Conservation (phyloP, 2,113 vertebrate species). For the Cichladusa arquata region DNA sequence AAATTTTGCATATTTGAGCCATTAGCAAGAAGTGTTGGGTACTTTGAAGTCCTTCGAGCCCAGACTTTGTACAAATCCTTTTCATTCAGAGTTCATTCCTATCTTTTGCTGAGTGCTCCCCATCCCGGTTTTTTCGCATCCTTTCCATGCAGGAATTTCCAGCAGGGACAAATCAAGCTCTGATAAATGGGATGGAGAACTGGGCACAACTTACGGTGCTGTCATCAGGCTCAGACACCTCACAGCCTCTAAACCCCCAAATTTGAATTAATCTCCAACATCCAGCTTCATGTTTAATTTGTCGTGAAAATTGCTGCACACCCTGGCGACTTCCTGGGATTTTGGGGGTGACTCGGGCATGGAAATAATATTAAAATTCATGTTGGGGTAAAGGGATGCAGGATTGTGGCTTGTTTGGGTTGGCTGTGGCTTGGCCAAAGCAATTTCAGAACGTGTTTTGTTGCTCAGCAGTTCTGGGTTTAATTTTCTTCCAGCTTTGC, state of each 20-base stretch:
- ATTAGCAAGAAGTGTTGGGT: too few species aligned
- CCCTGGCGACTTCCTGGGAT: neutral
- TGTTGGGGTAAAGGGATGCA: neutral
- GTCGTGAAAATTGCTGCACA: neutral
- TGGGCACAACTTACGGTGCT: too few species aligned
- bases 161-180: neutral
- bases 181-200: neutral
- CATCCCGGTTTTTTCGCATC: neutral
- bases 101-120: neutral
- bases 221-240: too few species aligned
- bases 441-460: neutral
- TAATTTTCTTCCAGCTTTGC: neutral
- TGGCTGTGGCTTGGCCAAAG: neutral
- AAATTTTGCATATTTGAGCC: neutral
- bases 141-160: neutral
- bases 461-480: neutral
- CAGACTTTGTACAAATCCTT: neutral
- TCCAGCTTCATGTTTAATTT: neutral
- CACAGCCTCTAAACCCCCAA: neutral
- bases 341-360: neutral
- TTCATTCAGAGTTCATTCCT: neutral
- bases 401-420: neutral
- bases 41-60: neutral
- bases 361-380: neutral
- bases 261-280: neutral